Percentiles rank a stretch among this genome's conserved stretches.
Evolutionary conservation across 1,140 invertebrate species (phyloP).

Genomic region (Drosophila ohnishii): DNA sequence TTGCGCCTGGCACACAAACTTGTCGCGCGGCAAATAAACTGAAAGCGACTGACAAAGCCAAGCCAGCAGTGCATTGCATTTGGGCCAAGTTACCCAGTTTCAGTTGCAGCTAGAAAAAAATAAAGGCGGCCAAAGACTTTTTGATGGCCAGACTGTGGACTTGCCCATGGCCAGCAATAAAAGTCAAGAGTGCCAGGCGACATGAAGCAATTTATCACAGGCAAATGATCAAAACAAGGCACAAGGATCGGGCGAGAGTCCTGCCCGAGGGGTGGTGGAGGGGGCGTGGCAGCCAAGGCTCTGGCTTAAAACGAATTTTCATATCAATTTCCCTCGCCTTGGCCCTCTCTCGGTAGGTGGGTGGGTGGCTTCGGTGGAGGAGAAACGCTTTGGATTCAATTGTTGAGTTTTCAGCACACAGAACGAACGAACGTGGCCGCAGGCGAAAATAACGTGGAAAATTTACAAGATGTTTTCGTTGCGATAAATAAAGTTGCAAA

Average conservation of each 20-base stretch:
- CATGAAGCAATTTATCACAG: slow-evolving; percentile 76
- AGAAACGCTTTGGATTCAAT: slow-evolving; percentile 67
- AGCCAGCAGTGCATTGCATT: slow-evolving; percentile 35
- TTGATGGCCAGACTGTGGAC: slow-evolving; percentile 59
- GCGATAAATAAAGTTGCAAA: slow-evolving; percentile 81
- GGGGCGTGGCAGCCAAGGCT: slow-evolving; percentile 62
- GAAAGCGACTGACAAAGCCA: slow-evolving; percentile 22
- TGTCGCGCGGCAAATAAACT: slow-evolving; percentile 57
- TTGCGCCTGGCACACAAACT: slow-evolving; percentile 38
- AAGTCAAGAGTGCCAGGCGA: slow-evolving; percentile 77
- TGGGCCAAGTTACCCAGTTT: slow-evolving; percentile 59
- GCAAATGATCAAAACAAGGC: slow-evolving; percentile 76
- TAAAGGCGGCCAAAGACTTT: slow-evolving; percentile 50
- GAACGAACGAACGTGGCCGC: slow-evolving; percentile 39
- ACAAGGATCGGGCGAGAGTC: slow-evolving; percentile 20
- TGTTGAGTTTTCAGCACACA: slow-evolving; percentile 70
- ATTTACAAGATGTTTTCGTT: slow-evolving; percentile 79
- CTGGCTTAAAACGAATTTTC: slow-evolving; percentile 71
- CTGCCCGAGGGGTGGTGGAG: slow-evolving; percentile 9
- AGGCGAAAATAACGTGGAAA: slow-evolving; percentile 74
- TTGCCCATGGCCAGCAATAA: slow-evolving; percentile 72
- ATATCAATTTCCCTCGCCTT: slow-evolving; percentile 64
- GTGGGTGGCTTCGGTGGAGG: slow-evolving; percentile 30
- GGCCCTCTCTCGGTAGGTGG: slow-evolving; percentile 15
- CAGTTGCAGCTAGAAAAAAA: slow-evolving; percentile 1